Evolutionary conservation across 2,113 vertebrate species (phyloP).

Genomic region (Caranx melampygus): DNA sequence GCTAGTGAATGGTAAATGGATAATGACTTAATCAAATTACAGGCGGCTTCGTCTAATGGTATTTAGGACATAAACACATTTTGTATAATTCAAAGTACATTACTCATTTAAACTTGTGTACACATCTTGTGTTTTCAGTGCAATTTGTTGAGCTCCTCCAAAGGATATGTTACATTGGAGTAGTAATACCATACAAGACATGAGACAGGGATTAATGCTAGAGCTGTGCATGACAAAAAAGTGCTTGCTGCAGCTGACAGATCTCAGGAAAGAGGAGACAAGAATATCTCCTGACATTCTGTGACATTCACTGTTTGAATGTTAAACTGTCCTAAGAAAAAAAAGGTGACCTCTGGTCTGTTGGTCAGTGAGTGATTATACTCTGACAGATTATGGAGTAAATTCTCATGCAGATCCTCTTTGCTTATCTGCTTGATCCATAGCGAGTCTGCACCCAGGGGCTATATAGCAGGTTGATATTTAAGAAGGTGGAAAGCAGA

Average conservation of each 20-base stretch:
- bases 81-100: neutral
- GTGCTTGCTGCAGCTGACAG: neutral
- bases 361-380: slow-evolving; percentile 34
- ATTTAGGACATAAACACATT: neutral
- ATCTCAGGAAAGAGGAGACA: neutral
- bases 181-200: neutral
- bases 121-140: neutral
- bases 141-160: neutral
- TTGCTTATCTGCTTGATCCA: slow-evolving; percentile 37
- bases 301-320: neutral
- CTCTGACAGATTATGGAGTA: slow-evolving; percentile 30
- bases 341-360: neutral
- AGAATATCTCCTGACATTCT: neutral
- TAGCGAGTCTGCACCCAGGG: neutral
- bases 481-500: slow-evolving; percentile 26
- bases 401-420: slow-evolving; percentile 45
- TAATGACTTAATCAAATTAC: slow-evolving; percentile 10
- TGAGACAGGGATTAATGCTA: neutral
- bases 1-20: slow-evolving; percentile 2
- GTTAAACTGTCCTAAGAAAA: slow-evolving; percentile 8
- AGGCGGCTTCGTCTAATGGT: slow-evolving; percentile 1
- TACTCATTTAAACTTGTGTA: neutral
- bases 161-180: neutral
- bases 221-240: neutral
- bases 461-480: slow-evolving; percentile 48